phyloP scores from a whole-genome alignment of 2,888 invertebrate genomes.

The Polietes domitor region DNA sequence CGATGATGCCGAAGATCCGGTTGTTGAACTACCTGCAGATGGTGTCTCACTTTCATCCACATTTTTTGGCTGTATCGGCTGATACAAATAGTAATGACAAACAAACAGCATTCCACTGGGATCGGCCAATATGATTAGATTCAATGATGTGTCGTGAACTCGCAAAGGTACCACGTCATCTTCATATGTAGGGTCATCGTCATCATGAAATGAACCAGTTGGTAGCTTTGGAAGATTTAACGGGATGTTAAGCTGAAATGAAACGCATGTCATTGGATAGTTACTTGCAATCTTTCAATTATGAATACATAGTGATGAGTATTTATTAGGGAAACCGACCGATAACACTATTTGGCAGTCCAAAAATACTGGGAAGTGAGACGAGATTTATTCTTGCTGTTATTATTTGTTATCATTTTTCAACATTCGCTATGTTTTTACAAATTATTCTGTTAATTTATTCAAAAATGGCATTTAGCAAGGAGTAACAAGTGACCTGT shows the following conservation, averaged over 20 bases:
- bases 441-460: too few relatives aligned
- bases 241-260: conserved; percentile 89
- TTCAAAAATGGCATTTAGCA: too few relatives aligned
- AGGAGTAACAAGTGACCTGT: too few relatives aligned
- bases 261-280: too few relatives aligned
- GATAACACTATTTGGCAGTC: too few relatives aligned
- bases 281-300: too few relatives aligned
- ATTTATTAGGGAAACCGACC: too few relatives aligned
- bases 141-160: conserved; percentile 91
- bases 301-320: too few relatives aligned
- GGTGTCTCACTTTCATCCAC: conserved; percentile 73
- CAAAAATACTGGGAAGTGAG: too few relatives aligned
- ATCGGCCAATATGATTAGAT: conserved; percentile 89
- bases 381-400: too few relatives aligned
- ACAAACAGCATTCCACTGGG: conserved; percentile 88
- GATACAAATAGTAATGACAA: conserved; percentile 92
- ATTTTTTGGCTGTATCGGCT: conserved; percentile 83
- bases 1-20: conserved; percentile 57
- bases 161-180: conserved; percentile 91
- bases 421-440: too few relatives aligned
- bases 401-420: too few relatives aligned
- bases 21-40: conserved; percentile 62
- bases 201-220: conserved; percentile 81
- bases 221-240: conserved; percentile 89
- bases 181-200: conserved; percentile 84